Conservation (phyloP, 2,888 invertebrate genomes). For the Theretra japonica region DNA sequence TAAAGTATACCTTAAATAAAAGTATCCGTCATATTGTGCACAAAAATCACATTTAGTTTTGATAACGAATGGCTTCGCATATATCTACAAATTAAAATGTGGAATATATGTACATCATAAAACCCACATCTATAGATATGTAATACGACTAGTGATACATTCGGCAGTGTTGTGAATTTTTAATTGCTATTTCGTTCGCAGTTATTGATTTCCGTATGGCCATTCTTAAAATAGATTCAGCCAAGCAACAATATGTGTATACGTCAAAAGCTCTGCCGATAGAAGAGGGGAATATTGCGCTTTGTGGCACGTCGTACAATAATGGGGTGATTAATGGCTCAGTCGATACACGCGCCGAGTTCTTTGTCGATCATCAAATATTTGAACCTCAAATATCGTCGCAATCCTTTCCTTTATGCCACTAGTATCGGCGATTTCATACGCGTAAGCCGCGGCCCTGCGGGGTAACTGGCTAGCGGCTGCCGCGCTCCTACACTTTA, state of each 20-base stretch:
- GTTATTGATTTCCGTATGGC: conserved; percentile 79
- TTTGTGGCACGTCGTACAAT: conserved; percentile 75
- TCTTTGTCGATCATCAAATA: conserved; percentile 81
- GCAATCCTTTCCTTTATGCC: conserved; percentile 73
- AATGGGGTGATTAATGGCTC: conserved; percentile 80
- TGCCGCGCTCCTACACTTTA: conserved; percentile 4
- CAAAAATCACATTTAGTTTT: no score
- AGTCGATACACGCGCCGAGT: conserved; percentile 72
- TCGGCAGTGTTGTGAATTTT: not conserved
- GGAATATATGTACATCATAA: not conserved
- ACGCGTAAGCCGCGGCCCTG: conserved; percentile 46
- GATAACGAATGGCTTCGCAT: no score
- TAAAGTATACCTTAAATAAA: no score
- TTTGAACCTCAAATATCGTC: conserved; percentile 67
- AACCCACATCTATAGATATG: not conserved
- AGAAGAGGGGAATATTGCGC: conserved; percentile 76
- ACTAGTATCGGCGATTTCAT: conserved; percentile 56
- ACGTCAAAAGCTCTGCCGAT: conserved; percentile 58
- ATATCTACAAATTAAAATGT: not conserved
- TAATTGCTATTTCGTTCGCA: conserved; percentile 34
- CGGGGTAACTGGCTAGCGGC: not conserved
- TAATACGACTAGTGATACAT: not conserved
- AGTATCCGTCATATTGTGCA: no score
- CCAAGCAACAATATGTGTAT: conserved; percentile 51
- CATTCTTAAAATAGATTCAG: conserved; percentile 66